Evolutionary conservation across 2,888 invertebrate genomes (phyloP).

Genomic region (Campaea margaritaria): DNA sequence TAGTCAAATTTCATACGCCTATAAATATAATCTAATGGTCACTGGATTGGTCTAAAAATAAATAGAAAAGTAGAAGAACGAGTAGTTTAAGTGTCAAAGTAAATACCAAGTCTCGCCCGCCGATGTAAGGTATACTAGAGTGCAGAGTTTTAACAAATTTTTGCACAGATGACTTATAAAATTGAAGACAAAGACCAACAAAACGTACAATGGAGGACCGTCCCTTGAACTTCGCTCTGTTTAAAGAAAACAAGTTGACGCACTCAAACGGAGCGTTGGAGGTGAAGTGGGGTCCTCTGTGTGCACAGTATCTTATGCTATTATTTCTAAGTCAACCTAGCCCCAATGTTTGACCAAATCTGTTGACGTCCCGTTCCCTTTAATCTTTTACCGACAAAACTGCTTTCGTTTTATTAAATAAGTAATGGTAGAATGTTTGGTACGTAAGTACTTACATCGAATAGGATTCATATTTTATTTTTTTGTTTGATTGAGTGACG

Average conservation of each 20-base stretch:
- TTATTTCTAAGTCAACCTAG: slow-evolving; percentile 81
- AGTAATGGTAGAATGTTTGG: slow-evolving; percentile 46
- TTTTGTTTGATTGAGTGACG: no score
- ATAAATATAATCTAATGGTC: no score
- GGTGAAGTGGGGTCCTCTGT: slow-evolving; percentile 73
- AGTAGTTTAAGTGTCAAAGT: neutral
- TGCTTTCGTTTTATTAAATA: slow-evolving; percentile 61
- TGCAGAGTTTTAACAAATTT: slow-evolving; percentile 36
- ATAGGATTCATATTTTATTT: no score
- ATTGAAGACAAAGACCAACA: slow-evolving; percentile 47
- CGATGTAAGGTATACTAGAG: slow-evolving; percentile 20
- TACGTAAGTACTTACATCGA: slow-evolving; percentile 29
- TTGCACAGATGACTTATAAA: slow-evolving; percentile 48
- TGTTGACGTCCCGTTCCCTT: slow-evolving; percentile 74
- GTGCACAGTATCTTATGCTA: slow-evolving; percentile 81
- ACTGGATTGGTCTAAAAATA: no score
- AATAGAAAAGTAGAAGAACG: no score
- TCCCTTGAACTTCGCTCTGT: slow-evolving; percentile 66
- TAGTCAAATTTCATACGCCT: no score
- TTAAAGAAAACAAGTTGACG: slow-evolving; percentile 80
- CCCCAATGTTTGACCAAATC: slow-evolving; percentile 79
- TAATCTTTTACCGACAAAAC: slow-evolving; percentile 76
- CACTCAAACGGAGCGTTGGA: slow-evolving; percentile 74
- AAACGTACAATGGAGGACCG: slow-evolving; percentile 44
- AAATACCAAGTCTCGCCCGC: slow-evolving; percentile 1